Conservation (phyloP, 2,113 vertebrate genomes). For the Misgurnus mizolepis region DNA sequence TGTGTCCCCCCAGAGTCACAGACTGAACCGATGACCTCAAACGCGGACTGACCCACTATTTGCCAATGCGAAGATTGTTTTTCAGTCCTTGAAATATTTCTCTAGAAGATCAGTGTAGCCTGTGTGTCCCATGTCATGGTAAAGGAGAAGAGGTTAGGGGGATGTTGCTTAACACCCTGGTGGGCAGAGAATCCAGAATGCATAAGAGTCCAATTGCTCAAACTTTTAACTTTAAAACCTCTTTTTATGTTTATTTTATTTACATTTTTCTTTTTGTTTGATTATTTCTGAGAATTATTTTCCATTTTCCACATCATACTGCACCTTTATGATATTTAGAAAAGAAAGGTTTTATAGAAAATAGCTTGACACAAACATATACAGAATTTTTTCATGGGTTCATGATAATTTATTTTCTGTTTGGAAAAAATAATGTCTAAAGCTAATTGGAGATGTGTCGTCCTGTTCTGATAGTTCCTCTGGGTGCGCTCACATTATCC, state of each 20-base stretch:
- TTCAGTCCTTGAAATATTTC: conserved; percentile 75
- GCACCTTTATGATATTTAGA: too few relatives aligned
- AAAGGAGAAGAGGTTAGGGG: conserved; percentile 61
- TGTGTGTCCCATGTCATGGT: conserved; percentile 52
- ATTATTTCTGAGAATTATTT: not conserved
- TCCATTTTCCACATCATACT: too few relatives aligned
- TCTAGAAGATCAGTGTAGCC: conserved; percentile 70
- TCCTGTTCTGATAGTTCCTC: too few relatives aligned
- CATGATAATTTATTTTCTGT: too few relatives aligned
- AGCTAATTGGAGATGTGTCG: too few relatives aligned
- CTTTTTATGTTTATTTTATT: conserved; percentile 34
- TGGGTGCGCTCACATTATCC: too few relatives aligned
- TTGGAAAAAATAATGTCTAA: too few relatives aligned
- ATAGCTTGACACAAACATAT: not conserved
- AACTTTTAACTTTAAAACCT: conserved; percentile 37
- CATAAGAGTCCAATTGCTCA: conserved; percentile 57
- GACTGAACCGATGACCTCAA: conserved; percentile 64
- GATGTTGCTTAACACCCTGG: conserved; percentile 62
- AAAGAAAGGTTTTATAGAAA: not conserved
- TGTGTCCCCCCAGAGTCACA: conserved; percentile 43
- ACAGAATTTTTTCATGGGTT: too few relatives aligned
- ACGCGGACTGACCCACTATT: conserved; percentile 61
- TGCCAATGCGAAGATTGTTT: conserved; percentile 76
- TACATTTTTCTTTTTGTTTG: too few relatives aligned
- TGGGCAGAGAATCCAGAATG: conserved; percentile 60